Base-by-base conservation (phyloP, 2,113 vertebrate genomes). In the Saimiri boliviensis region DNA sequence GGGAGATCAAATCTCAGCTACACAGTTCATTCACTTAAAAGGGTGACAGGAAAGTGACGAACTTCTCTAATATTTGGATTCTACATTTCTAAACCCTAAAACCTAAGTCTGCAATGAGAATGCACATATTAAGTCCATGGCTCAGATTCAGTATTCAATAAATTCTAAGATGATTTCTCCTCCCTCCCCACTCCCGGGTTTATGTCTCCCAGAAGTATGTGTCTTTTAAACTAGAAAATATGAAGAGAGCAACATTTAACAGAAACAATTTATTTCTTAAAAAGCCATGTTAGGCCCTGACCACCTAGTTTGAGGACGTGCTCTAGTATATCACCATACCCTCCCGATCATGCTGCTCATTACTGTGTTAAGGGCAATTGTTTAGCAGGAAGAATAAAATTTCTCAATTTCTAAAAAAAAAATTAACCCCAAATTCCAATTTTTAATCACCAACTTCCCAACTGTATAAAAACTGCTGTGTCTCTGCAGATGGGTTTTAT, bases 361-460 rank as follows among this genome's bases (percentile, higher is more conserved):
- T 21, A n/a, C 6, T 8, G 4, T 32, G 13, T 5, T 35, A 32
- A 73, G 17, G 17, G 6, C 2, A 23, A 79, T 35, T 49, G 13
- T 37, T 85, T 32, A 93, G 35, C 71, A 83, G 12, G 17, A 3
- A 83, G 49, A 86, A 94, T 4, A 49, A 66, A 56, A 76, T 52
- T 19, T 83, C 63, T 95, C 37, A 87, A 58, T 23, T 66, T 93
- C 40, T 71, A 40, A 63, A 77, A 6, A 6, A 20, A 52, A 83
- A 92, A 86, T 73, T 79, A 70, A 83, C 35, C 81, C 37, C 21
- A 87, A 89, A 37, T 94, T 76, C 30, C 32, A 12, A 52, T 92
- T 96, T 92, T 73, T 21, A 74, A 35, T 27, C 6, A 37, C 20
- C 21, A 73, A 56, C 25, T 82, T 89, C 58, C 60, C 45, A 56